A percentile compares a stretch with the other conserved stretches of the same genome.
Evolutionary conservation across 2,797 vertebrate genomes (phyloP).

Genomic region (Pseudochromis fuscus): DNA sequence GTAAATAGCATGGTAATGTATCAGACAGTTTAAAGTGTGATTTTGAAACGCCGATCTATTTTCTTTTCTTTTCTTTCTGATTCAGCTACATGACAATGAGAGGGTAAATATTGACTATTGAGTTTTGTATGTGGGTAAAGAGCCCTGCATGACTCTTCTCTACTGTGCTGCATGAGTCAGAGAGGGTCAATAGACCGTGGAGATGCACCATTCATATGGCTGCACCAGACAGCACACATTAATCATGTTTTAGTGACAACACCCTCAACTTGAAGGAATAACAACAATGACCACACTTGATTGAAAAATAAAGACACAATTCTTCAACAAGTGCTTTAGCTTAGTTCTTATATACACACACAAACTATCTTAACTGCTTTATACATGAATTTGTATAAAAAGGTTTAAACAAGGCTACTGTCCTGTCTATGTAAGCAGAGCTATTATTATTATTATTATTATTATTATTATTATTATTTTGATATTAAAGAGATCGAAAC

Average conservation of each 20-base stretch:
- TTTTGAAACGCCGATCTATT: no score
- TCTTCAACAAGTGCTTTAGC: slow-evolving; percentile 19
- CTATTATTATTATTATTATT: no score
- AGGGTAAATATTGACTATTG: not conserved
- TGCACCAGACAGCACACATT: slow-evolving; percentile 70
- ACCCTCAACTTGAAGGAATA: slow-evolving; percentile 65
- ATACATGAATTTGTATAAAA: not conserved
- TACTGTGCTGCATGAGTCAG: slow-evolving; percentile 77
- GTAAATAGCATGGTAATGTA: no score
- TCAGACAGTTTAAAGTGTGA: no score
- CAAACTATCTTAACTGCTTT: no score
- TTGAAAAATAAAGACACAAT: slow-evolving; percentile 55
- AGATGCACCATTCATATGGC: slow-evolving; percentile 66
- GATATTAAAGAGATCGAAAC: slow-evolving; percentile 16
- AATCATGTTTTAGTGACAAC: slow-evolving; percentile 69
- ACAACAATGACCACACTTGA: slow-evolving; percentile 24
- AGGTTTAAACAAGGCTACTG: slow-evolving; percentile 3
- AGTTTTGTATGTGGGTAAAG: slow-evolving; percentile 1
- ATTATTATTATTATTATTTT: not conserved
- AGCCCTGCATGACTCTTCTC: slow-evolving; percentile 1
- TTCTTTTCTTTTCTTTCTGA: no score
- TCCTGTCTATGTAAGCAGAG: not conserved
- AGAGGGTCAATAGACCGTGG: slow-evolving; percentile 77
- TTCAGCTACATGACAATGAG: not conserved
- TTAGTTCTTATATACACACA: slow-evolving; percentile 19